phyloP scores from a whole-genome alignment of 1,140 invertebrate species.

The Drosophila serrata region DNA sequence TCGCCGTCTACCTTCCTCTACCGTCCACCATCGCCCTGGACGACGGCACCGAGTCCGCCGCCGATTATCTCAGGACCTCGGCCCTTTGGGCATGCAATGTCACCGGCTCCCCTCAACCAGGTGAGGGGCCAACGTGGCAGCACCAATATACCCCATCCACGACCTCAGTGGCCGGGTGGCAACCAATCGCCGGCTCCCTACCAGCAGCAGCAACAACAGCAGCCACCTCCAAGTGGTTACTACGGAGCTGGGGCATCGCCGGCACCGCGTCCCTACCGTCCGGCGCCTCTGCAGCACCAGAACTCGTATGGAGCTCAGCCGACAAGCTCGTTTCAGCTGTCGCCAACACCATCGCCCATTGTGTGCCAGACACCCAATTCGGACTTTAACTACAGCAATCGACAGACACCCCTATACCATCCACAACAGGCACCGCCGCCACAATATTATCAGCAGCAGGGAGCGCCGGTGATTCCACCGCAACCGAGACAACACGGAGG shows the following conservation, averaged over 20 bases:
- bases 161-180: constrained; percentile 88
- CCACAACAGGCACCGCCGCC: constrained; percentile 56
- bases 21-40: constrained; percentile 88
- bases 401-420: constrained; percentile 74
- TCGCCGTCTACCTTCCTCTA: constrained; percentile 87
- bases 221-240: constrained; percentile 37
- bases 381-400: constrained; percentile 78
- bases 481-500: constrained; percentile 77
- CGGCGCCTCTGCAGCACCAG: constrained; percentile 71
- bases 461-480: constrained; percentile 66
- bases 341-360: constrained; percentile 83
- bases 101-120: constrained; percentile 86
- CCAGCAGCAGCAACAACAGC: constrained; percentile 33
- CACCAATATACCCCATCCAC: constrained; percentile 87
- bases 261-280: constrained; percentile 65
- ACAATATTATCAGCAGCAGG: constrained; percentile 60
- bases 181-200: constrained; percentile 84
- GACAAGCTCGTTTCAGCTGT: constrained; percentile 84
- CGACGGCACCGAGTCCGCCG: constrained; percentile 86
- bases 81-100: constrained; percentile 86
- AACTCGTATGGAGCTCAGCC: constrained; percentile 73
- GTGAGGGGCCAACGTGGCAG: constrained; percentile 84
- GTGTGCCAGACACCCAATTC: constrained; percentile 81
- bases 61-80: constrained; percentile 87
- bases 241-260: constrained; percentile 42